Percentiles rank a stretch among this genome's conserved stretches.
Conservation (phyloP, 2,113 vertebrate genomes). For the Callipepla californica region DNA sequence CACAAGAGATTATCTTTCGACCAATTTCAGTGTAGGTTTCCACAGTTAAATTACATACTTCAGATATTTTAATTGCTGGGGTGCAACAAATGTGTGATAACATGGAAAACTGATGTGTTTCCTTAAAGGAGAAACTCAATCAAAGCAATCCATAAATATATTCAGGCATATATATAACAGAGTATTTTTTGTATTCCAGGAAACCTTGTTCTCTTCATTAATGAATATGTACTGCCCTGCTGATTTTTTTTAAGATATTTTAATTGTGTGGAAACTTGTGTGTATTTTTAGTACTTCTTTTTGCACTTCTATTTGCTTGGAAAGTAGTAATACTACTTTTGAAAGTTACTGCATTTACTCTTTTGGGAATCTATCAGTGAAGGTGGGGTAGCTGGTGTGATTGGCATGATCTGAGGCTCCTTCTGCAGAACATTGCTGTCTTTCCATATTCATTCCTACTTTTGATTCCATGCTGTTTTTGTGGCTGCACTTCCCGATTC, state of each 20-base stretch:
- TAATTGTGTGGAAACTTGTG: neutral
- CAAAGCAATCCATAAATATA: neutral
- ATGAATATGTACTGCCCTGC: neutral
- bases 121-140: neutral
- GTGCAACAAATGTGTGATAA: neutral
- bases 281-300: neutral
- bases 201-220: neutral
- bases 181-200: neutral
- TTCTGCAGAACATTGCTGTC: neutral
- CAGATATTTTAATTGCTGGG: neutral
- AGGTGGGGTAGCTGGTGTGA: neutral
- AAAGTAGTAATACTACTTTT: neutral
- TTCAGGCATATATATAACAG: neutral
- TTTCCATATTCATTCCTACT: fast-evolving
- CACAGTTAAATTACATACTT: neutral
- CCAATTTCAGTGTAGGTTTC: neutral
- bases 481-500: neutral
- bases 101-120: neutral
- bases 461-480: neutral
- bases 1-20: conserved; percentile 7
- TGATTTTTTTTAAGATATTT: neutral
- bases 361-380: neutral
- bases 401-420: neutral
- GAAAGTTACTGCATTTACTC: neutral
- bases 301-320: neutral